Conservation (phyloP, 2,113 vertebrate species). For the Datnioides undecimradiatus region DNA sequence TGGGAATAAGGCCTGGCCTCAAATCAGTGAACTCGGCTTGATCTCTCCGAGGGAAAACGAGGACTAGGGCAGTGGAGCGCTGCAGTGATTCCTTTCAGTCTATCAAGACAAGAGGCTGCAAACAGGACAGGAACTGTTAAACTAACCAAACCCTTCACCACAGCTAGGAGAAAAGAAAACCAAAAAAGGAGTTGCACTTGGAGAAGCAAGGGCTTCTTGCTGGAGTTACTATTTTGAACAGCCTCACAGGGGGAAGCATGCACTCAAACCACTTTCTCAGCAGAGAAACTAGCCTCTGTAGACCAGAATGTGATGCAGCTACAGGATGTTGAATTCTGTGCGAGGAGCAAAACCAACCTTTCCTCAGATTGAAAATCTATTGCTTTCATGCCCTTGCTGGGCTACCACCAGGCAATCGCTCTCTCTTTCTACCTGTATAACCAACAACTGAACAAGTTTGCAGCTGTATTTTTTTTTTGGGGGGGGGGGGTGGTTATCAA, state of each 20-base stretch:
- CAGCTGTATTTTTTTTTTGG: neutral
- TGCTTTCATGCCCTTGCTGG: neutral
- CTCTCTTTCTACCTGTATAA: neutral
- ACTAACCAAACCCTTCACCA: neutral
- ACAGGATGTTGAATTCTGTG: neutral
- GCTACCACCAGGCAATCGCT: neutral
- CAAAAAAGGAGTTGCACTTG: neutral
- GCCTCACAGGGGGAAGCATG: neutral
- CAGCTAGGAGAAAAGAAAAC: conserved; percentile 1
- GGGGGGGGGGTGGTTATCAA: too few relatives aligned
- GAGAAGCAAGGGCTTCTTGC: neutral
- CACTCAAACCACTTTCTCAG: neutral
- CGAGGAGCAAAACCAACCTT: neutral
- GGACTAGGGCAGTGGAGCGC: neutral
- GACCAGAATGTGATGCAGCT: neutral
- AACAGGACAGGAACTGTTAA: neutral
- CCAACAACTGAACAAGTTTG: neutral
- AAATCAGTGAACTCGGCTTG: conserved; percentile 22
- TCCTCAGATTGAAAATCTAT: neutral
- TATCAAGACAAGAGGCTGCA: neutral
- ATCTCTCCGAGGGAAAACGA: conserved; percentile 30
- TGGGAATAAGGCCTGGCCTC: conserved; percentile 23
- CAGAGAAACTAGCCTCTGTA: neutral
- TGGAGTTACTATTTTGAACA: neutral
- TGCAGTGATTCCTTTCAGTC: conserved; percentile 7